phyloP scores from a whole-genome alignment of 2,888 invertebrate species.

The Leptopterna dolabrata region DNA sequence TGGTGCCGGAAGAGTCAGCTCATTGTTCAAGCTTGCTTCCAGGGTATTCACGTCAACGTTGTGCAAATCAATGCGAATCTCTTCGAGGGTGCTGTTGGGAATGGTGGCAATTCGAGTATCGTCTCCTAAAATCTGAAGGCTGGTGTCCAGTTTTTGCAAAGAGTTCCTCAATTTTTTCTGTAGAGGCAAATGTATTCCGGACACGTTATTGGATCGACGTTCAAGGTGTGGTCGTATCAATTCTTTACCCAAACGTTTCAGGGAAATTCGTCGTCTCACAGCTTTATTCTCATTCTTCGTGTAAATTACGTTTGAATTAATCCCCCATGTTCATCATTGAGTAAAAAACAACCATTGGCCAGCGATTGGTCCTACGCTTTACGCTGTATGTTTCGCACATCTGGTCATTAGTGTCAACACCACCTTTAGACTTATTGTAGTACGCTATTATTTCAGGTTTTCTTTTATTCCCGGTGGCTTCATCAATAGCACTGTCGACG shows the following conservation, averaged over 20 bases:
- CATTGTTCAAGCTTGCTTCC: not conserved
- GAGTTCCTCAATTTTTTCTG: not conserved
- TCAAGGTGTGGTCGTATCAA: not conserved
- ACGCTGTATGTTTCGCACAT: conserved; percentile 52
- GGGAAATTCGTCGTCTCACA: conserved; percentile 1
- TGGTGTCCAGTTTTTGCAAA: not conserved
- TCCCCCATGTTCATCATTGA: conserved; percentile 17
- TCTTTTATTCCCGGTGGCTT: conserved; percentile 19
- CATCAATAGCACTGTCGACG: conserved; percentile 34
- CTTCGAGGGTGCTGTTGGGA: not conserved
- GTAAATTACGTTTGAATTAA: not conserved
- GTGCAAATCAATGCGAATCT: not conserved
- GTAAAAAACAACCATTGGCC: conserved; percentile 57
- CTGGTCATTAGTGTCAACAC: conserved; percentile 54
- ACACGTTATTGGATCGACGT: not conserved
- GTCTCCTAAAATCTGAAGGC: not conserved
- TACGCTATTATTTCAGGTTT: conserved; percentile 56
- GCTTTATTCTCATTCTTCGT: not conserved
- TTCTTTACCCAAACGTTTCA: conserved; percentile 3
- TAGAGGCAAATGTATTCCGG: conserved; percentile 4
- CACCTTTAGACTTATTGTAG: conserved; percentile 56
- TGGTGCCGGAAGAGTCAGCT: not conserved
- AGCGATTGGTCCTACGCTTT: conserved; percentile 48
- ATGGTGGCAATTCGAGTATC: not conserved
- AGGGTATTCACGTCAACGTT: not conserved